Percentiles rank a stretch among this genome's conserved stretches.
Conservation (phyloP, 2,797 vertebrate species). For the Sebastes matsubarae region DNA sequence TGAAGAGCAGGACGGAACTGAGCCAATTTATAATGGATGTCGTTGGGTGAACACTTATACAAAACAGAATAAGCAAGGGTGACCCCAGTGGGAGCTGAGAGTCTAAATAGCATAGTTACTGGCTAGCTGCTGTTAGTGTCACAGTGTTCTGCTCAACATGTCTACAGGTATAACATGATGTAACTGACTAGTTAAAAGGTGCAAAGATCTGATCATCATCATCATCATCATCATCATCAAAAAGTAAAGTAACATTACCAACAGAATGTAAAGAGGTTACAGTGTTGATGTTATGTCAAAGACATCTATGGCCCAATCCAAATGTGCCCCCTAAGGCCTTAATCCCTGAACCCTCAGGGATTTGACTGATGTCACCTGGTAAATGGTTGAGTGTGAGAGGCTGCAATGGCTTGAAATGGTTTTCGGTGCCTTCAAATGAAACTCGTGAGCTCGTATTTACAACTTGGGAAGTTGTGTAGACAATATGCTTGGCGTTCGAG, state of each 20-base stretch:
- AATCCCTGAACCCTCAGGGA: no score
- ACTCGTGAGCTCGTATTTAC: no score
- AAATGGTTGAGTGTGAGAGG: no score
- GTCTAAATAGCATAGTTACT: not conserved
- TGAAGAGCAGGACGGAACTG: slow-evolving; percentile 16
- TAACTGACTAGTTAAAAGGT: not conserved
- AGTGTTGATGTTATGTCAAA: not conserved
- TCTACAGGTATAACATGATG: not conserved
- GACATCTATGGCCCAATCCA: not conserved
- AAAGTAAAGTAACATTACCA: not conserved
- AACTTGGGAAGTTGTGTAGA: no score
- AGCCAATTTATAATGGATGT: slow-evolving; percentile 7
- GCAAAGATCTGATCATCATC: no score
- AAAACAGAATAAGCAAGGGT: not conserved
- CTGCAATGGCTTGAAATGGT: no score
- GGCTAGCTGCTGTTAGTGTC: not conserved
- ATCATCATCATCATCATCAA: no score
- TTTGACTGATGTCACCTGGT: not conserved
- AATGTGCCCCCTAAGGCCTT: no score
- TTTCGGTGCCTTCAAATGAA: no score
- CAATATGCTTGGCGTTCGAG: no score
- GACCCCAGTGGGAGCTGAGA: not conserved
- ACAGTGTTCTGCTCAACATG: not conserved
- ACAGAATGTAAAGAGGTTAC: not conserved
- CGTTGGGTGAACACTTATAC: not conserved